Conservation (phyloP, 2,113 vertebrate species). For the Apteryx mantelli region DNA sequence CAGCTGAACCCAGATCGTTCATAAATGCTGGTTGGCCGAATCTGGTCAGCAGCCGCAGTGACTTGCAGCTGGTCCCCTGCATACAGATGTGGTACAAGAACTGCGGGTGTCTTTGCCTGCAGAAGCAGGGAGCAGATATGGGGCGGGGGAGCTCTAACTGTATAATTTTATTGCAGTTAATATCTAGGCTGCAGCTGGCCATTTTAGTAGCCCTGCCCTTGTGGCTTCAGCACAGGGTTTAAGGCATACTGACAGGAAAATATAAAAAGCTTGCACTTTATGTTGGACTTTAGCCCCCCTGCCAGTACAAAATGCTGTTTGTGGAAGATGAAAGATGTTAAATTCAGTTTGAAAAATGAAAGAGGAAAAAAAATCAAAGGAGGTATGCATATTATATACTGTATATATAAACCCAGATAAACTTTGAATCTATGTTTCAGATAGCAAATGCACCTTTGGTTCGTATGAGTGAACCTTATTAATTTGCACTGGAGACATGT, state of each 20-base stretch:
- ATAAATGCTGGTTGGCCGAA: accelerated
- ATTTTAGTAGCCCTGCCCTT: background rate
- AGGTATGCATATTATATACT: accelerated
- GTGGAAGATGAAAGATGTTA: accelerated
- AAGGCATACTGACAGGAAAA: background rate
- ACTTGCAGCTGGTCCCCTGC: background rate
- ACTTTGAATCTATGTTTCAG: background rate
- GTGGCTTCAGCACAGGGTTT: background rate
- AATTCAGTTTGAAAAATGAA: background rate
- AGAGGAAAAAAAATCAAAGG: background rate
- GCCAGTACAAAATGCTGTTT: accelerated
- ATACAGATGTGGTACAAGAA: accelerated
- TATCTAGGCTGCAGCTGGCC: background rate
- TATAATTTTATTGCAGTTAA: background rate
- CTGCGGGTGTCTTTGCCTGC: background rate
- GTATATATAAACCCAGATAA: background rate
- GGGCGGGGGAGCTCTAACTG: background rate
- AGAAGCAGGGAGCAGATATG: too few relatives aligned
- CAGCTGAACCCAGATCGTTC: accelerated
- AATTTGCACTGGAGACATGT: background rate
- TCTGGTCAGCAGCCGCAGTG: background rate
- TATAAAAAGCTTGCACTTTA: background rate
- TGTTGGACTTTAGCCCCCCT: background rate
- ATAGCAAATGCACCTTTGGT: background rate
- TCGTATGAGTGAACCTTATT: background rate